Percentiles rank a stretch among this genome's conserved stretches.
phyloP scores from a whole-genome alignment of 2,888 invertebrate species.

The Ectemnius lituratus region DNA sequence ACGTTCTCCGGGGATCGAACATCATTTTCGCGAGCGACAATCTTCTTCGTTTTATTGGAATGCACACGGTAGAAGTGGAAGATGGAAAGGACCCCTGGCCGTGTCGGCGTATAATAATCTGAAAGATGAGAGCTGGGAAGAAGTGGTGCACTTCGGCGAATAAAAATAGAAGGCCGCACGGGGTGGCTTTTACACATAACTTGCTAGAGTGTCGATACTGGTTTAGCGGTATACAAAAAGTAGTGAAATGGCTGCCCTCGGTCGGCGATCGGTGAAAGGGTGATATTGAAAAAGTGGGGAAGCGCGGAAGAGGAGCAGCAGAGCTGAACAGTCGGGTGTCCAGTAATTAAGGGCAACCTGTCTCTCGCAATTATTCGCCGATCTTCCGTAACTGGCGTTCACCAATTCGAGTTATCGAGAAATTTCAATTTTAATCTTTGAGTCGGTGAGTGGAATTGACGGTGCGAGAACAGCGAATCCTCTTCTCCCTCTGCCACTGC shows the following conservation, averaged over 20 bases:
- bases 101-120: not conserved
- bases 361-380: not conserved
- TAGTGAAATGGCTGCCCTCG: no score
- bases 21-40: no score
- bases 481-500: no score
- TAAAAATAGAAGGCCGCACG: not conserved
- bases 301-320: not conserved
- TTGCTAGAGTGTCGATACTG: not conserved
- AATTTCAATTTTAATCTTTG: conserved; percentile 7
- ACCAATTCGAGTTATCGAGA: not conserved
- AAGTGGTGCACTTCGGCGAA: not conserved
- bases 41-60: no score
- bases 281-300: not conserved
- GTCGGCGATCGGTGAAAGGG: no score
- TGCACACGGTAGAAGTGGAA: no score
- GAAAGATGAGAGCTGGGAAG: not conserved
- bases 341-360: conserved; percentile 7
- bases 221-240: no score
- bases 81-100: not conserved
- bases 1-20: conserved; percentile 18
- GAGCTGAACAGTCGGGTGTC: not conserved
- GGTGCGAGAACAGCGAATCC: not conserved
- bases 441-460: not conserved
- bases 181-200: conserved; percentile 1
- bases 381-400: not conserved